Conservation (phyloP, 2,888 invertebrate species). For the Pediacus dermestoides region DNA sequence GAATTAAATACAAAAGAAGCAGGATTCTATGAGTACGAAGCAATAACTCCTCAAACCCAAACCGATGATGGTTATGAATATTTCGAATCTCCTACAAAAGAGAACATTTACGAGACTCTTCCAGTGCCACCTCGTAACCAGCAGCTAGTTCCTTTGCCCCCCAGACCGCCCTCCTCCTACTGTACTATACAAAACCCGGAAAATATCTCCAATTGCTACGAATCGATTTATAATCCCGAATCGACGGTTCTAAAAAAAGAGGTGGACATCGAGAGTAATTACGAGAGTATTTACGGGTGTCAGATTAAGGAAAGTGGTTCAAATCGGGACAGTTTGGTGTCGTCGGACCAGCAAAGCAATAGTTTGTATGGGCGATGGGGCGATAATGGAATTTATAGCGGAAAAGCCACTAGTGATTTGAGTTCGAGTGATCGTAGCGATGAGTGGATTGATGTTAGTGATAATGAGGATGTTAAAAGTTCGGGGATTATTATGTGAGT, state of each 20-base stretch:
- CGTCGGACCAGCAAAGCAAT: slow-evolving; percentile 60
- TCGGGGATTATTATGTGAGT: slow-evolving; percentile 59
- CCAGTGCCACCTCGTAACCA: slow-evolving; percentile 42
- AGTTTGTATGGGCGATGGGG: slow-evolving; percentile 55
- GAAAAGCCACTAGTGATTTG: slow-evolving; percentile 55
- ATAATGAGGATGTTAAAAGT: slow-evolving; percentile 54
- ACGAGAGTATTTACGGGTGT: slow-evolving; percentile 36
- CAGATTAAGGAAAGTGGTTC: slow-evolving; percentile 28
- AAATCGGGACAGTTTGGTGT: slow-evolving; percentile 51
- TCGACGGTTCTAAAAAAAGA: slow-evolving; percentile 12
- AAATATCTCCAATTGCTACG: slow-evolving; percentile 58
- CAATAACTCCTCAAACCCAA: slow-evolving; percentile 46
- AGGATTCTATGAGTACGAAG: slow-evolving; percentile 57
- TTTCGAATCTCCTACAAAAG: slow-evolving; percentile 50
- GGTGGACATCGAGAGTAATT: slow-evolving; percentile 25
- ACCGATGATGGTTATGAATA: slow-evolving; percentile 53
- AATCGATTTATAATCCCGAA: slow-evolving; percentile 50
- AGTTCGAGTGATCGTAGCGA: slow-evolving; percentile 62
- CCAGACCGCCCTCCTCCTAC: slow-evolving; percentile 39
- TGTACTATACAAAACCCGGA: slow-evolving; percentile 58
- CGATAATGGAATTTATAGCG: slow-evolving; percentile 40
- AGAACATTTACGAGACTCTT: slow-evolving; percentile 56
- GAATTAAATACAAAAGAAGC: slow-evolving; percentile 8
- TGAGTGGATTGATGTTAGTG: slow-evolving; percentile 65
- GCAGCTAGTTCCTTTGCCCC: slow-evolving; percentile 54